Conservation (phyloP, 2,888 invertebrate species). For the Drosophila kuntzei region DNA sequence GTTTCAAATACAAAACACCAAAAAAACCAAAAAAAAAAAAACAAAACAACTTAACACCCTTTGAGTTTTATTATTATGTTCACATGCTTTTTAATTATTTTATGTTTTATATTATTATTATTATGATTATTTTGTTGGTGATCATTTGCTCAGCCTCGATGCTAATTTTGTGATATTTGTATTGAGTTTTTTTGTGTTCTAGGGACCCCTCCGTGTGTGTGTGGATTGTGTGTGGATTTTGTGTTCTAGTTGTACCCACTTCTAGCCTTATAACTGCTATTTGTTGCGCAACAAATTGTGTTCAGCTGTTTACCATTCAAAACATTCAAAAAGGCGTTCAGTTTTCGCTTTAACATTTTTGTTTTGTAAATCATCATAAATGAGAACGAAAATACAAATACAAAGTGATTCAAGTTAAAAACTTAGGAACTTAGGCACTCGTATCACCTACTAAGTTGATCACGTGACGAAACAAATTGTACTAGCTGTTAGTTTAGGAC, state of each 20-base stretch:
- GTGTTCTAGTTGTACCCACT: conserved; percentile 22
- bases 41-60: conserved; percentile 58
- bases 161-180: conserved; percentile 81
- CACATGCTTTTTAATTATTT: conserved; percentile 15
- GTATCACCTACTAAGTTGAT: conserved; percentile 70
- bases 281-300: conserved; percentile 61
- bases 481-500: conserved; percentile 68
- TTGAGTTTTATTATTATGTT: conserved; percentile 78
- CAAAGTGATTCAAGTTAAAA: conserved; percentile 80
- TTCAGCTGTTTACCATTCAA: conserved; percentile 69
- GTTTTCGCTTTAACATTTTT: conserved; percentile 14
- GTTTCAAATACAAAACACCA: conserved; percentile 62
- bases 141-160: conserved; percentile 72
- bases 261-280: conserved; percentile 65
- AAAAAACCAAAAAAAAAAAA: conserved; percentile 46
- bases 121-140: conserved; percentile 28
- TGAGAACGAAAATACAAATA: conserved; percentile 58
- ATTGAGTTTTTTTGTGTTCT: conserved; percentile 53
- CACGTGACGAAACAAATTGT: conserved; percentile 75
- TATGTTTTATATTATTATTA: conserved; percentile 9
- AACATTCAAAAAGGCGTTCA: conserved; percentile 59
- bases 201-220: conserved; percentile 19
- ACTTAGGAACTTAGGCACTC: conserved; percentile 77
- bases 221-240: conserved; percentile 21
- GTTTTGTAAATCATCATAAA: conserved; percentile 31